phyloP scores from a whole-genome alignment of 2,113 vertebrate genomes.

The Dascyllus trimaculatus region DNA sequence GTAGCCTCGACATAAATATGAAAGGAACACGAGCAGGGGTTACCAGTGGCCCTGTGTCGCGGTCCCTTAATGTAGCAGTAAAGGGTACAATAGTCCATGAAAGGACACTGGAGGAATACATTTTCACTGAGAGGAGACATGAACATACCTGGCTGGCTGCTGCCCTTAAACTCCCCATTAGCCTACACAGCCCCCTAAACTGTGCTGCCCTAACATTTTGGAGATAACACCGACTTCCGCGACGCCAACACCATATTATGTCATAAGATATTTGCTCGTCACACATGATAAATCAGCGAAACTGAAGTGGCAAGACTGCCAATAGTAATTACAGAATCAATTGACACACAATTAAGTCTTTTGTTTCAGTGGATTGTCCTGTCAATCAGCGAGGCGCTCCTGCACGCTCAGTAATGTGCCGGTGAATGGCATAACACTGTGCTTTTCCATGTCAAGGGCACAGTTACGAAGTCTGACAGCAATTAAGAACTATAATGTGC shows the following conservation, averaged over 20 bases:
- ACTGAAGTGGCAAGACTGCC: constrained; percentile 73
- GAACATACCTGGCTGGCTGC: background rate
- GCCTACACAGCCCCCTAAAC: background rate
- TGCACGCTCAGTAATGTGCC: constrained; percentile 54
- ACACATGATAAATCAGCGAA: constrained; percentile 68
- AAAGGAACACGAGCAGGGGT: constrained; percentile 44
- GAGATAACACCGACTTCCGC: constrained; percentile 2
- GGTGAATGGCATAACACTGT: constrained; percentile 71
- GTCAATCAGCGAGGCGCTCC: constrained; percentile 70
- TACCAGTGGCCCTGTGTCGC: constrained; percentile 29
- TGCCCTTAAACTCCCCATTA: background rate
- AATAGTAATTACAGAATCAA: constrained; percentile 79
- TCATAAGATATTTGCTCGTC: constrained; percentile 58
- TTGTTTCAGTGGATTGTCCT: constrained; percentile 77
- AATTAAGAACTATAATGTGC: constrained; percentile 79
- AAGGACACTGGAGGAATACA: constrained; percentile 17
- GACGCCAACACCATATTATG: constrained; percentile 38
- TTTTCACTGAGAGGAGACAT: background rate
- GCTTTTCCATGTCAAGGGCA: constrained; percentile 75
- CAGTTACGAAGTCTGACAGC: constrained; percentile 64
- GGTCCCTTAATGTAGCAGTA: constrained; percentile 35
- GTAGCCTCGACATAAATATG: constrained; percentile 58
- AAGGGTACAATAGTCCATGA: constrained; percentile 24
- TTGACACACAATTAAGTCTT: constrained; percentile 79
- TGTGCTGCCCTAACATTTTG: background rate